Percentiles rank a stretch among this genome's conserved stretches.
Evolutionary conservation across 2,888 invertebrate species (phyloP).

Genomic region (Nomada fucata): DNA sequence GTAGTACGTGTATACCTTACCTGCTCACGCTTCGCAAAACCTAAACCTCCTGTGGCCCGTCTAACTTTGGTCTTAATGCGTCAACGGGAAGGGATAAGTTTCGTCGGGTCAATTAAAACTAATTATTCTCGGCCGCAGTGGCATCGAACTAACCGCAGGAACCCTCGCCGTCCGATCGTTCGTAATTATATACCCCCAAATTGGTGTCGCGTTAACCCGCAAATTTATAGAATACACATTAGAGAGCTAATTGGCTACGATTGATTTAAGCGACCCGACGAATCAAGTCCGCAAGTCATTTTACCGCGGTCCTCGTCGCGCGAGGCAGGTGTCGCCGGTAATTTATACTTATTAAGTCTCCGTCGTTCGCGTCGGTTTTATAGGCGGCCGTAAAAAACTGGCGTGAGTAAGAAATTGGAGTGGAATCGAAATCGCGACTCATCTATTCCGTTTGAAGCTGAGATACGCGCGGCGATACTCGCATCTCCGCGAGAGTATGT

Average conservation of each 20-base stretch:
- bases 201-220: conserved; percentile 42
- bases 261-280: conserved; percentile 28
- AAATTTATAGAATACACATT: conserved; percentile 52
- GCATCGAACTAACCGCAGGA: conserved; percentile 64
- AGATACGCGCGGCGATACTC: neutral
- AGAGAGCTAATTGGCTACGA: conserved; percentile 23
- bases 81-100: conserved; percentile 77
- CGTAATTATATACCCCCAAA: conserved; percentile 63
- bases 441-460: neutral
- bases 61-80: conserved; percentile 82
- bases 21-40: conserved; percentile 81
- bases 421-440: neutral
- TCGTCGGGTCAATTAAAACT: conserved; percentile 79
- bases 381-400: too few species aligned
- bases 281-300: neutral
- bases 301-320: too few species aligned
- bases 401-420: too few species aligned
- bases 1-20: conserved; percentile 82
- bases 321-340: too few species aligned
- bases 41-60: conserved; percentile 73
- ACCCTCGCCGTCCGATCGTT: conserved; percentile 62
- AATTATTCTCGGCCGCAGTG: conserved; percentile 73
- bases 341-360: too few species aligned
- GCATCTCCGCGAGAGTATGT: conserved; percentile 20
- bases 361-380: too few species aligned